Evolutionary conservation across 1,140 invertebrate genomes (phyloP).

Genomic region (Drosophila grimshawi): DNA sequence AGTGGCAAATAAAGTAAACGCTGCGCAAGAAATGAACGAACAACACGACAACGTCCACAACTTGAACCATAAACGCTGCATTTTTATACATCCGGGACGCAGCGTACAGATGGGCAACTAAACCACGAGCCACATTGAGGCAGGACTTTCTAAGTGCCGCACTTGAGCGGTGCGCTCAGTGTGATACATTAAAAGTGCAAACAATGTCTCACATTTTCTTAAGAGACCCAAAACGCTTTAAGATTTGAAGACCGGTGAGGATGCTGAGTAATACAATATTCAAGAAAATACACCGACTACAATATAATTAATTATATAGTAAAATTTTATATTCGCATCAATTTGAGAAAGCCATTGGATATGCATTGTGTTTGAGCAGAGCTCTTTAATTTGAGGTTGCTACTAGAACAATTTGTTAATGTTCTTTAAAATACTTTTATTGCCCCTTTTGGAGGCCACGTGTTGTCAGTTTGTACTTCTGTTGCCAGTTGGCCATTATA

Average conservation of each 20-base stretch:
- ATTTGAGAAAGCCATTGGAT: neutral
- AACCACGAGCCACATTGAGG: constrained; percentile 5
- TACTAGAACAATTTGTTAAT: constrained; percentile 17
- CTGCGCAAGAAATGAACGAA: constrained; percentile 31
- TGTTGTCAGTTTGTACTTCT: constrained; percentile 35
- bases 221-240: constrained; percentile 14
- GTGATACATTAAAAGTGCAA: constrained; percentile 16
- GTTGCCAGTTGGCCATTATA: constrained; percentile 51
- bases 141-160: constrained; percentile 15
- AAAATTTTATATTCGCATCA: constrained; percentile 27
- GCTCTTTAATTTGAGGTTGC: constrained; percentile 1
- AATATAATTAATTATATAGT: constrained; percentile 19
- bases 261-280: neutral
- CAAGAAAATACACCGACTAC: neutral
- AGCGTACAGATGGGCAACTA: constrained; percentile 42
- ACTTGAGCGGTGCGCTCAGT: constrained; percentile 15
- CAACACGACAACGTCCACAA: constrained; percentile 46
- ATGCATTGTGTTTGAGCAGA: neutral
- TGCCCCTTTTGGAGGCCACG: constrained; percentile 1
- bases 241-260: neutral
- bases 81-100: constrained; percentile 54
- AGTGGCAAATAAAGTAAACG: constrained; percentile 55
- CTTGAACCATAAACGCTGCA: constrained; percentile 66
- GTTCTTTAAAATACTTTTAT: constrained; percentile 38
- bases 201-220: constrained; percentile 16